These are phyloP conservation scores for Lepidurus apus DNA, from an alignment of 1,140 invertebrate species.

Conservation along the genomic window DNA sequence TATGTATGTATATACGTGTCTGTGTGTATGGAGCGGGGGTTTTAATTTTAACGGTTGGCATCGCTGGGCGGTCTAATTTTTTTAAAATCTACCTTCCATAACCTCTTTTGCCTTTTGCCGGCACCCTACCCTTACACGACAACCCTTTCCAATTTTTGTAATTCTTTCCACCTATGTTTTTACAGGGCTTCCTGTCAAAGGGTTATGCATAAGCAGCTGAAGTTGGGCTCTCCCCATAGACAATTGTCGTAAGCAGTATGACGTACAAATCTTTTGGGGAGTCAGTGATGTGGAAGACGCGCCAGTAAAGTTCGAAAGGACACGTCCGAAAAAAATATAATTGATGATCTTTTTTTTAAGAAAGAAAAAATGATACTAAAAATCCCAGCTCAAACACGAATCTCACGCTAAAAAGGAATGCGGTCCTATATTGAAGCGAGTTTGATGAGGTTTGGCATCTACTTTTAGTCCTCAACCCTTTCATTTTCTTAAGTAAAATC, in stretches of 20 bases:
- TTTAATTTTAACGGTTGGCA: conserved; percentile 16
- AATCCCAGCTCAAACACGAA: neutral
- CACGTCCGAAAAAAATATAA: neutral
- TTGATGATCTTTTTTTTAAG: neutral
- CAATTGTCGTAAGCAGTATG: neutral
- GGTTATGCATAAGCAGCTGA: conserved; percentile 15
- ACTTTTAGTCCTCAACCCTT: too few species aligned
- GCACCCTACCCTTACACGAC: neutral
- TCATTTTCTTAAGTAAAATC: too few species aligned
- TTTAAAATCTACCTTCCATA: neutral
- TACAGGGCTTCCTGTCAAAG: conserved; percentile 14
- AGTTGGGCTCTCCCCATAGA: neutral
- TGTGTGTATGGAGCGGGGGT: neutral
- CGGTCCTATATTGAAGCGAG: too few species aligned
- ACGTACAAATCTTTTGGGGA: neutral
- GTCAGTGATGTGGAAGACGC: neutral
- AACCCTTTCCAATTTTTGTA: conserved; percentile 10
- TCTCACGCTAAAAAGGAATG: conserved; percentile 6
- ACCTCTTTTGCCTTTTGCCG: neutral
- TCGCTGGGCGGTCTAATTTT: conserved; percentile 17
- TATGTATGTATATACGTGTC: too few species aligned
- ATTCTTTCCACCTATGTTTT: conserved; percentile 16
- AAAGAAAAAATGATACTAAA: neutral
- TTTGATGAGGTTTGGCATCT: too few species aligned
- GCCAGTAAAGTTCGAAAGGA: neutral